Base-by-base conservation (phyloP, 1,140 invertebrate genomes). In the Drosophila teissieri region DNA sequence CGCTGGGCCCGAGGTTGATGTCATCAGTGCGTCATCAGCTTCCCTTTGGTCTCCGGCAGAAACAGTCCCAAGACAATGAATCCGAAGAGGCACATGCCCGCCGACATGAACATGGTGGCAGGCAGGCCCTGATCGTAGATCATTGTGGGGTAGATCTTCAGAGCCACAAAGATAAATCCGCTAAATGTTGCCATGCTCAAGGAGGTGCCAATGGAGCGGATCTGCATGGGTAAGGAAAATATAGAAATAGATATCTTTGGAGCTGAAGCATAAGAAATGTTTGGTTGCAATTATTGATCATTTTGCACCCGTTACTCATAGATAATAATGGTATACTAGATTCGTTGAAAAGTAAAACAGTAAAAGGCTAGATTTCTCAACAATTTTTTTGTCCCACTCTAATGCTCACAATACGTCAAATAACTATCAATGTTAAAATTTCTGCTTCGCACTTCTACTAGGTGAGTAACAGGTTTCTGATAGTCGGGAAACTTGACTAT, bases 1-100 rank as follows among this genome's bases (percentile, higher is more conserved):
- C 67, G 61, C 27, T 60, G 64, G 63, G 45, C 52, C 42, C 45
- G 45, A 58, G 56, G 57, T 45, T 62, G 55, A 61, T 75, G 46
- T 52, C 53, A 49, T 85, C 77, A 89, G 54, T 89, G 64, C 62
- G 84, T 84, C 73, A 89, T 54, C 61, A 74, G 69, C 53, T 81
- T 90, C 78, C 85, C 85, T 85, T 90, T 89, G 62, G 85, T 89
- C 63, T 89, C 85, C 2, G 85, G 85, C 36, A 89, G 69, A 78
- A 73, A 80, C n/a, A 89, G 65, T 11, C 80, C 78, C 70, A 89
- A 52, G 39, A 89, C 72, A 57, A 80, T 78, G 37, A 85, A 78
- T 14, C 85, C 85, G n/a, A 85, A 70, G 17, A 39, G 40, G 51
- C 86, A 90, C 42, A 76, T 68, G 19, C 78, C 49, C 39, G 68